Conservation (phyloP, 2,888 invertebrate species). For the Eupithecia subfuscata region DNA sequence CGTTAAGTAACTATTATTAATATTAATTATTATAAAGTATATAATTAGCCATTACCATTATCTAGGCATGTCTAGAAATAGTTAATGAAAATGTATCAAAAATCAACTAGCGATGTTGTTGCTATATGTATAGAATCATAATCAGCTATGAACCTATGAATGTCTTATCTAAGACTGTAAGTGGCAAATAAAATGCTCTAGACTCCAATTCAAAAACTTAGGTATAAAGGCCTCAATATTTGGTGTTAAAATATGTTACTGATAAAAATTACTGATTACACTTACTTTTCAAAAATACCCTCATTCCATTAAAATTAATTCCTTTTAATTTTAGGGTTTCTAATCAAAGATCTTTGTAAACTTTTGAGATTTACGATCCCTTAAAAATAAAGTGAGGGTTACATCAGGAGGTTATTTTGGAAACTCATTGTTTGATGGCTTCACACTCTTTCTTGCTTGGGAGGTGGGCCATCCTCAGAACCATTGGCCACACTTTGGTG, state of each 20-base stretch:
- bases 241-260: slow-evolving; percentile 60
- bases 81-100: slow-evolving; percentile 30
- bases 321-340: slow-evolving; percentile 29
- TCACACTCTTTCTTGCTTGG: slow-evolving; percentile 78
- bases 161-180: slow-evolving; percentile 20
- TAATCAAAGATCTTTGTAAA: slow-evolving; percentile 67
- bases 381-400: slow-evolving; percentile 74
- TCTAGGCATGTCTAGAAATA: slow-evolving; percentile 25
- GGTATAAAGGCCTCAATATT: slow-evolving; percentile 74
- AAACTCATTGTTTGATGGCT: slow-evolving; percentile 36
- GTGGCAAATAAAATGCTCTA: slow-evolving; percentile 27
- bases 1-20: slow-evolving; percentile 25
- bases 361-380: slow-evolving; percentile 79
- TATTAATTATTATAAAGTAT: slow-evolving; percentile 25
- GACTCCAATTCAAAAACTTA: slow-evolving; percentile 43
- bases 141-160: slow-evolving; percentile 16
- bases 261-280: slow-evolving; percentile 29
- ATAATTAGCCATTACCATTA: slow-evolving; percentile 25
- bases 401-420: slow-evolving; percentile 54
- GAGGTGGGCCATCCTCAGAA: slow-evolving; percentile 77
- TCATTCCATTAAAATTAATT: slow-evolving; percentile 41
- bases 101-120: slow-evolving; percentile 5
- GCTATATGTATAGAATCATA: slow-evolving; percentile 19
- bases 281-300: slow-evolving; percentile 41
- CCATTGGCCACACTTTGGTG: slow-evolving; percentile 83